Base-by-base conservation (phyloP, 2,113 vertebrate species). In the Mastomys natalensis region DNA sequence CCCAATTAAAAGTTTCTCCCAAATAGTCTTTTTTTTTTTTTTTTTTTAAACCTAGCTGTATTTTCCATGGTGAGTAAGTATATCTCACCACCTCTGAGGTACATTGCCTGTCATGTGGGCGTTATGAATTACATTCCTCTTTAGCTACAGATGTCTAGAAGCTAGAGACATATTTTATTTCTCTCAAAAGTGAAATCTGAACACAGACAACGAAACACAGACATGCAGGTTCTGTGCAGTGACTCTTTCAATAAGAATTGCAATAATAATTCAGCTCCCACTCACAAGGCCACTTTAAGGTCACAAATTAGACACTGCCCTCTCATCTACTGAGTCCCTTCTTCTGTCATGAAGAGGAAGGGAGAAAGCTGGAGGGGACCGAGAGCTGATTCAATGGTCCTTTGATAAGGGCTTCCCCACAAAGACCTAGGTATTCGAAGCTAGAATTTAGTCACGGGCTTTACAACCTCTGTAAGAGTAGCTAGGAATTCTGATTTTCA, bases 211-310 rank as follows among this genome's bases (percentile, higher is more conserved):
- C 66, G 12, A 16, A 87, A 40, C 8, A 31, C 37, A 48, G 31
- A 51, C 31, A 9, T 45, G 31, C 13, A 40, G 72, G 21, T 45
- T 91, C 43, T 89, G 40, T 37, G 43, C 17, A 45, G 11, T 15
- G 31, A 40, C 16, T 89, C 62, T 45, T 74, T 78, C 72, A 26
- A 48, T 19, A 68, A 37, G 66, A 68, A 68, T 37, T 12, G 31
- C 31, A 37, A 31, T 68, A 13, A 66, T 66, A 37, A 37, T 53
- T 15, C 34, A 9, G 11, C 29, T 82, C 66, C 72, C 9, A 87
- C 70, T 93, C 26, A 11, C 89, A 96, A 90, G 58, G 43, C 37
- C 82, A 68, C 82, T 66, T 48, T 13, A 95, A 92, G 68, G 68
- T 26, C 68, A 85, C 62, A 78, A 29, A 16, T 60, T 68, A 81